These are phyloP conservation scores for Philaethria dido DNA, from an alignment of 2,888 invertebrate species.

Conservation along the genomic window DNA sequence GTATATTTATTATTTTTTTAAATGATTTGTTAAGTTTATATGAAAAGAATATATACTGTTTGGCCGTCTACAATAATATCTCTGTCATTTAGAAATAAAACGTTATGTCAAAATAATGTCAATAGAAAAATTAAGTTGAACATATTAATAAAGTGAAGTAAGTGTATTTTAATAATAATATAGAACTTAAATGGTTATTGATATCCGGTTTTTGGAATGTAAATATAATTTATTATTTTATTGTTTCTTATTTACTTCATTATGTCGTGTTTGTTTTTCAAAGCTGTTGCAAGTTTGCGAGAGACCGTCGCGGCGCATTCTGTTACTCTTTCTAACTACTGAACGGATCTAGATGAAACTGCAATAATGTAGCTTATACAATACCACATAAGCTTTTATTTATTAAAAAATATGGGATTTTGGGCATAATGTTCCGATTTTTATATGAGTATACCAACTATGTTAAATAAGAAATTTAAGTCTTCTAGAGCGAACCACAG, in stretches of 20 bases:
- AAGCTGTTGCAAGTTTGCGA: background rate
- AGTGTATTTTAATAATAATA: constrained; percentile 12
- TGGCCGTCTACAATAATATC: background rate
- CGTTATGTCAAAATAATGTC: constrained; percentile 11
- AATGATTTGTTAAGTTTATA: background rate
- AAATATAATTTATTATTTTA: background rate
- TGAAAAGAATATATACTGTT: background rate
- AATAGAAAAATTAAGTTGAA: background rate
- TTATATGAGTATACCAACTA: too few relatives aligned
- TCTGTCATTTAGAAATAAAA: background rate
- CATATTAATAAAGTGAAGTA: background rate
- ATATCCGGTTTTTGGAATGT: constrained; percentile 17
- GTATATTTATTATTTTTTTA: background rate
- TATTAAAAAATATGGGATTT: too few relatives aligned
- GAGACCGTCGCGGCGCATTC: too few relatives aligned
- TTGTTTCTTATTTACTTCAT: background rate
- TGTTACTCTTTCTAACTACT: too few relatives aligned
- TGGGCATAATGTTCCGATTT: too few relatives aligned
- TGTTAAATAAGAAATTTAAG: too few relatives aligned
- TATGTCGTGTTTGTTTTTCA: background rate
- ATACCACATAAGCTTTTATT: too few relatives aligned
- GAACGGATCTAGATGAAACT: too few relatives aligned
- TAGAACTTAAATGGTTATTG: constrained; percentile 26
- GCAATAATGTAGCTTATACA: too few relatives aligned
- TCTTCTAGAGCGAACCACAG: too few relatives aligned